Percentiles rank a stretch among this genome's conserved stretches.
These are phyloP conservation scores for Lanistes nyassanus DNA, from an alignment of 1,140 invertebrate species.

Conservation along the genomic window DNA sequence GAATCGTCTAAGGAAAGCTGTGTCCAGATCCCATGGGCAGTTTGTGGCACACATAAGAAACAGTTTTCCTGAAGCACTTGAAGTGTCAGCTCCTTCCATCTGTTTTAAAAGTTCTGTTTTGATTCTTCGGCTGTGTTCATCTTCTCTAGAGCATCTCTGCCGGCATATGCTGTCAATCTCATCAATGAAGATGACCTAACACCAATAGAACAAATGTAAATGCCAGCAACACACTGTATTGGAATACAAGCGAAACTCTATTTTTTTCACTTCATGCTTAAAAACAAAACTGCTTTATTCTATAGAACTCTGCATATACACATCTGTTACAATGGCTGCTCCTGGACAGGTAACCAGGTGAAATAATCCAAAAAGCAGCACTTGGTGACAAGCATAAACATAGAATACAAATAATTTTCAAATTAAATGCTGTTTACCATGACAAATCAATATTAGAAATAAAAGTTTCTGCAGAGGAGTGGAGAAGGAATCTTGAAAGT, in stretches of 20 bases:
- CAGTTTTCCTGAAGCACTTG: slow-evolving; percentile 52
- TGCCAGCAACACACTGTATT: background rate
- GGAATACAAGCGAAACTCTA: background rate
- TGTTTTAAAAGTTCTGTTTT: slow-evolving; percentile 72
- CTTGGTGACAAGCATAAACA: too few species aligned
- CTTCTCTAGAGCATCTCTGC: slow-evolving; percentile 67
- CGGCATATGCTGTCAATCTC: slow-evolving; percentile 74
- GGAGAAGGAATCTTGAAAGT: too few species aligned
- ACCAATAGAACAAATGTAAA: background rate
- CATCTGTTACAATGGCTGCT: too few species aligned
- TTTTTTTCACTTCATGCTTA: too few species aligned
- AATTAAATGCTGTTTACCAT: too few species aligned
- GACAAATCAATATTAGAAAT: too few species aligned
- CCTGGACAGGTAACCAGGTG: too few species aligned
- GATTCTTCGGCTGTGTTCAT: slow-evolving; percentile 70
- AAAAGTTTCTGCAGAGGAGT: too few species aligned
- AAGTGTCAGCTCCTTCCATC: slow-evolving; percentile 67
- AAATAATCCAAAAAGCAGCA: too few species aligned
- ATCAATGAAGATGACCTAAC: slow-evolving; percentile 71
- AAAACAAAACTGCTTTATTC: too few species aligned
- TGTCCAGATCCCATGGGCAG: slow-evolving; percentile 76
- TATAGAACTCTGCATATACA: too few species aligned
- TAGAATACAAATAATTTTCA: too few species aligned
- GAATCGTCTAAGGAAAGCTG: slow-evolving; percentile 73
- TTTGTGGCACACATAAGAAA: slow-evolving; percentile 74